Conservation (phyloP, 1,140 invertebrate genomes). For the Euwallacea fornicatus region DNA sequence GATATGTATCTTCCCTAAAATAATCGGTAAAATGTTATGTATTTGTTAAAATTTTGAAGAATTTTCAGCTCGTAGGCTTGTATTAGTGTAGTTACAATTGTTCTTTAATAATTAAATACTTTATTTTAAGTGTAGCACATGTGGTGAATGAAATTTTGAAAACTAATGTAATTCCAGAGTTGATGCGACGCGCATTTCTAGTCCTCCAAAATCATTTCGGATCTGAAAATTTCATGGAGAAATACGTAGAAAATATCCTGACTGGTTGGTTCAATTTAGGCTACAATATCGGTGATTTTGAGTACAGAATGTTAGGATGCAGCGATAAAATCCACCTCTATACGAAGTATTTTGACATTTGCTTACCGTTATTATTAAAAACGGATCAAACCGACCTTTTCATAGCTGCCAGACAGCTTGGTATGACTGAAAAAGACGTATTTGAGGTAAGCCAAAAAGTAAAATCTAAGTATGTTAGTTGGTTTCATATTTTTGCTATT, state of each 20-base stretch:
- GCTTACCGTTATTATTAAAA: slow-evolving; percentile 51
- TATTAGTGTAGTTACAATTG: too few relatives aligned
- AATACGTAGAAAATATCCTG: slow-evolving; percentile 51
- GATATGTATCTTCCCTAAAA: too few relatives aligned
- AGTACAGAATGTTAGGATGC: slow-evolving; percentile 51
- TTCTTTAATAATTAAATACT: too few relatives aligned
- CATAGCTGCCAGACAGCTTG: slow-evolving; percentile 39
- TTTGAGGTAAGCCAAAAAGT: slow-evolving; percentile 46
- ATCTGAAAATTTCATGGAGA: slow-evolving; percentile 49
- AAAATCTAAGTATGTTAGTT: slow-evolving; percentile 25
- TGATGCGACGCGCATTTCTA: slow-evolving; percentile 16
- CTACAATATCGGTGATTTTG: slow-evolving; percentile 44
- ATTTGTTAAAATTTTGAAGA: too few relatives aligned
- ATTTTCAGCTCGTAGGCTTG: too few relatives aligned
- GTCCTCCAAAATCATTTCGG: slow-evolving; percentile 10
- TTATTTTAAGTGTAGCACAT: too few relatives aligned
- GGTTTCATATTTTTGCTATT: slow-evolving; percentile 16
- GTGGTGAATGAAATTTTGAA: too few relatives aligned
- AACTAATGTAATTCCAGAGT: slow-evolving; percentile 2
- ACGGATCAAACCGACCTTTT: slow-evolving; percentile 44
- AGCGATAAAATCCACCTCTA: slow-evolving; percentile 53
- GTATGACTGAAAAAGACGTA: slow-evolving; percentile 45
- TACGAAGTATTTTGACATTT: slow-evolving; percentile 49
- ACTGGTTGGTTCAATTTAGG: slow-evolving; percentile 44
- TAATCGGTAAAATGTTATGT: too few relatives aligned